Evolutionary conservation across 1,140 invertebrate species (phyloP), one percentile per base, ranked within the genome.

Genomic region (Drosophila sechellia): DNA sequence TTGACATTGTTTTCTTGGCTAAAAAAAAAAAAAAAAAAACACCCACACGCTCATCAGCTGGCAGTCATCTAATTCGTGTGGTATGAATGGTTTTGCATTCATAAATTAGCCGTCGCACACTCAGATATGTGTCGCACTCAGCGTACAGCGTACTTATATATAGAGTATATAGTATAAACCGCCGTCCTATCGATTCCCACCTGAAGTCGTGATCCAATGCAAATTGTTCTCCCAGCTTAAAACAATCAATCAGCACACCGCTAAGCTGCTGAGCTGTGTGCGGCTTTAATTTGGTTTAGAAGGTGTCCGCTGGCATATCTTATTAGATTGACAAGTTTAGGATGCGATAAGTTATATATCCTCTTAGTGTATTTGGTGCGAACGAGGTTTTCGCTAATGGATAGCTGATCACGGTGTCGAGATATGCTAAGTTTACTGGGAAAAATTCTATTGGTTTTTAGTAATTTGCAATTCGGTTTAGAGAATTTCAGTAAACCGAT

Each of bases 11-110:
- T 84, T 34, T 4, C 50, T 35, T 56, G 69, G 37, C 50, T 64
- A 42, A 37, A 37, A 42, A 78, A 12, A 12, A 37, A 37, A n/a
- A n/a, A n/a, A n/a, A n/a, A n/a, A 39, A 39, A 39, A 39, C 37
- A 13, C 83, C 75, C 76, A 89, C 80, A 72, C 71, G 27, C 60
- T 45, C 48, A 52, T 39, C 43, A 40, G 45, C 64, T 37, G 40
- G 27, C 69, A 68, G 73, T 81, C 83, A 86, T 87, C 83, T 86
- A 86, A 87, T 86, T 87, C 72, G 76, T 73, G 74, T 73, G 74
- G 74, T 72, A 69, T 84, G 84, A 87, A 89, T 87, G 83, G 59
- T 77, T 77, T 84, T 89, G 85, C 84, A 89, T 87, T 87, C 79
- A 87, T 87, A 87, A 87, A 87, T 87, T 87, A 89, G 79, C 79